Base-by-base conservation (phyloP, 2,888 invertebrate species). In the Drosophila silvestris region DNA sequence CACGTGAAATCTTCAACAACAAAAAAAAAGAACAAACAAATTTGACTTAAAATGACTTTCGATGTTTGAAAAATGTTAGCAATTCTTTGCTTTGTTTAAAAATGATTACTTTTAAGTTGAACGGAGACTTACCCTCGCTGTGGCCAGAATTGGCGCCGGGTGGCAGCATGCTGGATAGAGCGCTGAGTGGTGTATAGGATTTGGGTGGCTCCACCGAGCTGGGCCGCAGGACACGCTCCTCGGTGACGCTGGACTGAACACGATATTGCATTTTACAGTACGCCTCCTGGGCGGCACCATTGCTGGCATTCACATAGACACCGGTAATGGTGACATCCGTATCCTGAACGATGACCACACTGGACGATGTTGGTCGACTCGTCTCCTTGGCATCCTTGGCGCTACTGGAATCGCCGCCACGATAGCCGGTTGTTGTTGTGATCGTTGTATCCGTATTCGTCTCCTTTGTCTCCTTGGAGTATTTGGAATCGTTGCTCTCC, bases 251-350 rank as follows among this genome's bases (percentile, higher is more conserved):
- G 58, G 97, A 97, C 80, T 97, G 97, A 83, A 97, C 97, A 79
- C 97, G 95, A 93, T 97, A 97, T 94, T 97, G 97, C 97, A 97
- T 97, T 82, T 97, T 97, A 93, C 97, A 97, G 92, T 96, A 97
- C 37, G 97, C 97, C 92, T 96, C 97, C 91, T 96, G 96, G 81
- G 97, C 97, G 41, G 96, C 95, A 67, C 96, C 94, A 3, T 96
- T 96, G 32, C 96, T 96, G 88, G 96, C 95, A 92, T 96, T 96
- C 60, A 96, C 96, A 93, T 97, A 97, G 70, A 97, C 97, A 22
- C 97, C 97, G 5, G 97, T 97, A 85, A 97, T 97, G 39, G 97
- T 97, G 33, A 97, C 97, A 91, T 97, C 97, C 0, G 97, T 96
- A 87, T 97, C 97, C 93, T 97, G 97, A 30, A 97, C 95, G 88